Evolutionary conservation across 2,797 vertebrate species (phyloP), one percentile per base, ranked within the genome.

Genomic region (Chanos chanos): DNA sequence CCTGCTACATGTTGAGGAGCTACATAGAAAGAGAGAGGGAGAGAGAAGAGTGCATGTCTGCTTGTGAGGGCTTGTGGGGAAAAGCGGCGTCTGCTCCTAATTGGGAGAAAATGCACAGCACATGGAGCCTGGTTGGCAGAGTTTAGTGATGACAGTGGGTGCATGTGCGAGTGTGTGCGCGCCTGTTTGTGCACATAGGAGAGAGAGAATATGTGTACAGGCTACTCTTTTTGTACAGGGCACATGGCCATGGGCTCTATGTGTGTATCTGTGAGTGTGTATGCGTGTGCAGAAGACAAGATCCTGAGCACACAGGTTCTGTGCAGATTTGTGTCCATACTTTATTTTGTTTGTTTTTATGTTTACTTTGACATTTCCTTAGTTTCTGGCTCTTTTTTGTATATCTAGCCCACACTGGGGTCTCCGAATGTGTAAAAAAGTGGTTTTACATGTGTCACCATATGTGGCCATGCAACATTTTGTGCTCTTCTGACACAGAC

Each of bases 31-130:
- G 82, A n/a, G n/a, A n/a, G n/a, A n/a, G 78, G 76, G 73, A 78
- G 82, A 75, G 84, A 72, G 78, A 64, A 61, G 74, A n/a, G 71
- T 78, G 80, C 58, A 47, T 43, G 34, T 30, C 67, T 43, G 60
- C 77, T 80, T 76, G 71, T 52, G 67, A 79, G 66, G 77, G 81
- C 81, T 85, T 73, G 30, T 49, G 77, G 82, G 77, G 77, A 80
- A 73, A 61, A 76, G 70, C 77, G 72, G 73, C 77, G 81, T 86
- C 86, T 87, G 85, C 82, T 80, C 73, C 75, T 89, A 89, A 89
- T 88, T 89, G 86, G 81, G 78, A 82, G 79, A 83, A 89, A 89
- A 89, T 85, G 80, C 45, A 27, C 66, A 73, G 82, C 87, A 77
- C 84, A 86, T 89, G 88, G 85, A 88, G 84, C 51, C 83, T 75